Percentiles rank a stretch among this genome's conserved stretches.
These are phyloP conservation scores for Bambusicola thoracicus DNA, from an alignment of 2,113 vertebrate genomes.

Conservation along the genomic window DNA sequence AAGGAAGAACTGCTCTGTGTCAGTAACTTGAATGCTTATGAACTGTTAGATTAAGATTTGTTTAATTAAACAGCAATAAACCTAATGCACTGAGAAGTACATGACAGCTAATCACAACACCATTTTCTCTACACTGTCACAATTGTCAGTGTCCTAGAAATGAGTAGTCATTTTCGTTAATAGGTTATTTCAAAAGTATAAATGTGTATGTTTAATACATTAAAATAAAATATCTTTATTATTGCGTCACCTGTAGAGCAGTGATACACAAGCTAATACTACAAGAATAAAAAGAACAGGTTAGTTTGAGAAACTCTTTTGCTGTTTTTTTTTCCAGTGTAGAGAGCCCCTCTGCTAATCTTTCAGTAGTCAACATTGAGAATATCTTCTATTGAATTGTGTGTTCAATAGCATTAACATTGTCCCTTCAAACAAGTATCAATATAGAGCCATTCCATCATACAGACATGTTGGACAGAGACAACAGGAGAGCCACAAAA, in stretches of 20 bases:
- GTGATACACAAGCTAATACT: background rate
- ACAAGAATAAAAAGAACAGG: background rate
- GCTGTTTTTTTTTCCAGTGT: background rate
- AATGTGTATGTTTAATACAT: background rate
- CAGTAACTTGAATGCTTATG: constrained; percentile 30
- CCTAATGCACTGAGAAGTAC: constrained; percentile 4
- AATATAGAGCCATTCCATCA: background rate
- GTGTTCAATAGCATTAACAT: background rate
- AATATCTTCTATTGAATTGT: background rate
- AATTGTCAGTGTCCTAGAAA: background rate
- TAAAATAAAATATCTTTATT: background rate
- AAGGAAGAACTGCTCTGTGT: background rate
- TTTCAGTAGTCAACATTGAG: background rate
- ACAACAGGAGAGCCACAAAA: too few species aligned
- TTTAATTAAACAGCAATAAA: constrained; percentile 53
- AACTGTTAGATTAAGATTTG: constrained; percentile 23
- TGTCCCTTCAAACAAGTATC: background rate
- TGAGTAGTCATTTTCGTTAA: background rate
- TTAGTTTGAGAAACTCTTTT: background rate
- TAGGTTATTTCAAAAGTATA: background rate
- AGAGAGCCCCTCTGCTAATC: background rate
- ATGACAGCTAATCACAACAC: background rate
- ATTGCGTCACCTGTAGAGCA: background rate
- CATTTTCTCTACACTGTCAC: background rate
- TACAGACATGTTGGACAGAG: background rate